Evolutionary conservation across 2,797 vertebrate species (phyloP).

Genomic region (Anguilla pacifica): DNA sequence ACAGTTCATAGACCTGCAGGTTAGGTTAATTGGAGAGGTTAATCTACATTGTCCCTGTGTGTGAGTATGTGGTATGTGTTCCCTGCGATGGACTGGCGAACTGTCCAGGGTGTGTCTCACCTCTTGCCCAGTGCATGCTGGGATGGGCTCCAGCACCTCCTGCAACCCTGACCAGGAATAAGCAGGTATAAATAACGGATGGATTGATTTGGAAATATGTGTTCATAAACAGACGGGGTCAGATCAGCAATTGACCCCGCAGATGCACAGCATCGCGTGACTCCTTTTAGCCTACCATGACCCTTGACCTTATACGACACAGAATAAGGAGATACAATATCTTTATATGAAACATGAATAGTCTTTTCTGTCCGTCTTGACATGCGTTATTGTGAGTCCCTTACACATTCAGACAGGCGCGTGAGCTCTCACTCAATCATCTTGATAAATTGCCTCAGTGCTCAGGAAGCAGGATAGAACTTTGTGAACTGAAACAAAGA

Average conservation of each 20-base stretch:
- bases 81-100: no score
- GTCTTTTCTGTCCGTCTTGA: background rate
- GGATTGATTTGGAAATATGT: no score
- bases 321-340: background rate
- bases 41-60: no score
- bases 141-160: no score
- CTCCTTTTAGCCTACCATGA: background rate
- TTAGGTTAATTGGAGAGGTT: no score
- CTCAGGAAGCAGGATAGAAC: background rate
- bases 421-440: constrained; percentile 50
- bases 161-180: no score
- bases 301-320: background rate
- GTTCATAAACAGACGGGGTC: constrained; percentile 29
- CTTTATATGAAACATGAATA: background rate
- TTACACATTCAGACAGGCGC: constrained; percentile 45
- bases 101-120: no score
- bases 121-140: no score
- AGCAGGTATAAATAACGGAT: no score
- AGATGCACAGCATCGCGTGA: background rate
- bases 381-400: constrained; percentile 2
- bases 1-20: no score
- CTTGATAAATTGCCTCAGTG: constrained; percentile 46
- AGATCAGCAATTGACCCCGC: constrained; percentile 28
- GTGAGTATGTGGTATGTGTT: no score
- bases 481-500: background rate